A percentile compares a stretch with the other conserved stretches of the same genome.
phyloP scores from a whole-genome alignment of 1,140 invertebrate species.

The Octopus sinensis region DNA sequence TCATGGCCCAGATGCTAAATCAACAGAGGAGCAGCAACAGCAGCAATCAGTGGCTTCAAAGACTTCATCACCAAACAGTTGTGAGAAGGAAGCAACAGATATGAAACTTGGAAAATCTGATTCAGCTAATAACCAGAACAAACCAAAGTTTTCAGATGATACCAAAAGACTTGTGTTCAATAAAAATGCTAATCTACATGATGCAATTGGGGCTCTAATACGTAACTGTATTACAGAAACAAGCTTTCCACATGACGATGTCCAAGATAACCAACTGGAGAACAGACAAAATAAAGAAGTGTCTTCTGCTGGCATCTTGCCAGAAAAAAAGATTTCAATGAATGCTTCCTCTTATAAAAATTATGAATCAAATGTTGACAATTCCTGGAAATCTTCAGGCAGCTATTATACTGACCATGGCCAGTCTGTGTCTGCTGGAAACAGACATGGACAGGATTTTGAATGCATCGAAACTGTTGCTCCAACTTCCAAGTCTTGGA shows the following conservation, averaged over 20 bases:
- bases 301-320: background rate
- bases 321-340: slow-evolving; percentile 12
- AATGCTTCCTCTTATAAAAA: background rate
- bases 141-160: slow-evolving; percentile 7
- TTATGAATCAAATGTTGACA: slow-evolving; percentile 11
- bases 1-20: background rate
- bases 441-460: background rate
- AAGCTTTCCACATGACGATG: background rate
- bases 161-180: slow-evolving; percentile 8
- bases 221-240: slow-evolving; percentile 10
- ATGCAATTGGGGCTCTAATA: slow-evolving; percentile 3
- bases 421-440: background rate
- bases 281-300: background rate
- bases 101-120: slow-evolving; percentile 14
- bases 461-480: background rate
- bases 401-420: slow-evolving; percentile 2
- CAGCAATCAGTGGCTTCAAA: background rate
- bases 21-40: slow-evolving; percentile 6
- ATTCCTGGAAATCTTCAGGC: background rate
- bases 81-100: slow-evolving; percentile 1
- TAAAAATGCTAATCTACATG: slow-evolving; percentile 10
- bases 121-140: background rate
- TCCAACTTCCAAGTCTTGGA: background rate
- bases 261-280: background rate
- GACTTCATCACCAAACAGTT: background rate